Evolutionary conservation across 1,140 invertebrate species (phyloP), one percentile per base, ranked within the genome.

Genomic region (Druon quercuslanigerum): DNA sequence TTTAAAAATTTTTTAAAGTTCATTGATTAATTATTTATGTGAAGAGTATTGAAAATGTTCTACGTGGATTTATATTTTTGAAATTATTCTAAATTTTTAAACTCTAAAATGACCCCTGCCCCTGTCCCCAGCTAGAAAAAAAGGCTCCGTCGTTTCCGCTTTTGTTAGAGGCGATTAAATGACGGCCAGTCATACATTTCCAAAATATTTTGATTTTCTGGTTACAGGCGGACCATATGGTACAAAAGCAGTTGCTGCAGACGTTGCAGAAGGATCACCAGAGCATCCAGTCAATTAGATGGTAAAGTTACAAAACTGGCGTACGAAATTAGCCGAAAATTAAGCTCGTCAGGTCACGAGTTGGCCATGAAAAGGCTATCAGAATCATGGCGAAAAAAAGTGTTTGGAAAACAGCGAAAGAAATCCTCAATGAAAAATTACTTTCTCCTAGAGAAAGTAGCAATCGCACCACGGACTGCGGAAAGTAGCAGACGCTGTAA

Each of bases 181-280:
- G 20, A 2, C 20, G 20, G 40, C 1, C 40, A 46, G 11, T 46
- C 40, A 7, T 46, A 46, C 6, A 46, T 25, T 74, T 75, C 50
- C 50, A 40, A 56, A 51, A 73, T 74, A 50, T 66, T 73, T 51
- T 75, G 60, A 78, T 79, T 75, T 91, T 54, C 56, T 66, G 46
- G 73, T 76, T 79, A 83, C 79, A 92, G 90, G 85, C 83, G 13
- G 90, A 92, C 71, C 90, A 91, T 72, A 87, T 89, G 19, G 90
- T 87, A 25, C 90, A 92, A 50, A 88, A 90, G 51, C 83, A 90
- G 79, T 86, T 90, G 33, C 83, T 92, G 6, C 87, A 86, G 79
- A 87, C 87, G 4, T 85, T 92, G 40, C 87, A 91, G 77, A 87
- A 91, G 77, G 90, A 91, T 50, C 91, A 89, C 77, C 84, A 86